Conservation (phyloP, 2,797 vertebrate genomes). For the Channa striata region DNA sequence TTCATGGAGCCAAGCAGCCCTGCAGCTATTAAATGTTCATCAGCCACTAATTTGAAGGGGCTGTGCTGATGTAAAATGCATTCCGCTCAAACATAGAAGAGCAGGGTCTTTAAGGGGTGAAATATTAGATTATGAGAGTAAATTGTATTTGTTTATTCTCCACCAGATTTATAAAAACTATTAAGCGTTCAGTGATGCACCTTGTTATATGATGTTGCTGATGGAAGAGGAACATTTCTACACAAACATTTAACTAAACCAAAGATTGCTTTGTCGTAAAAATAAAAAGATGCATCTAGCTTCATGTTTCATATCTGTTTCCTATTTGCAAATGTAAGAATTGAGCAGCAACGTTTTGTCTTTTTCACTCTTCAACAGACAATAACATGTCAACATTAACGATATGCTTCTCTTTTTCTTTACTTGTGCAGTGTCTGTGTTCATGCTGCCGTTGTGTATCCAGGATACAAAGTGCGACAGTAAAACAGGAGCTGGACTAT, state of each 20-base stretch:
- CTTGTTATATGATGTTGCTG: neutral
- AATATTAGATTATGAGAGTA: neutral
- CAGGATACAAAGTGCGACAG: constrained; percentile 38
- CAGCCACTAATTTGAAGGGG: constrained; percentile 67
- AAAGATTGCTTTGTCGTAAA: neutral
- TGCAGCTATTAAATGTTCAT: constrained; percentile 71
- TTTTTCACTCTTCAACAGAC: neutral
- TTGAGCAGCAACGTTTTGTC: neutral
- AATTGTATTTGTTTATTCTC: neutral
- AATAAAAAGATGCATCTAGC: neutral
- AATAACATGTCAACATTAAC: constrained; percentile 8
- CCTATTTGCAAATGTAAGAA: neutral
- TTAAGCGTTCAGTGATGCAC: neutral
- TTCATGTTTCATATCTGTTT: neutral
- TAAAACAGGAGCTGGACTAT: constrained; percentile 25
- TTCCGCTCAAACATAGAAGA: constrained; percentile 13
- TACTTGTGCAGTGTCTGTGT: constrained; percentile 16
- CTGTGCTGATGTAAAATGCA: constrained; percentile 30
- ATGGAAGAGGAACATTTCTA: neutral
- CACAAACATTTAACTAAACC: neutral
- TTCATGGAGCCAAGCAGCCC: constrained; percentile 44
- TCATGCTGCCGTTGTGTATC: constrained; percentile 34
- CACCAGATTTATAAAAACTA: neutral
- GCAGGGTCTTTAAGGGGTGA: neutral
- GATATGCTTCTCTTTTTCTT: constrained; percentile 19